Percentiles rank a stretch among this genome's conserved stretches.
phyloP scores from a whole-genome alignment of 2,888 invertebrate genomes.

The Drosophila emarginata region DNA sequence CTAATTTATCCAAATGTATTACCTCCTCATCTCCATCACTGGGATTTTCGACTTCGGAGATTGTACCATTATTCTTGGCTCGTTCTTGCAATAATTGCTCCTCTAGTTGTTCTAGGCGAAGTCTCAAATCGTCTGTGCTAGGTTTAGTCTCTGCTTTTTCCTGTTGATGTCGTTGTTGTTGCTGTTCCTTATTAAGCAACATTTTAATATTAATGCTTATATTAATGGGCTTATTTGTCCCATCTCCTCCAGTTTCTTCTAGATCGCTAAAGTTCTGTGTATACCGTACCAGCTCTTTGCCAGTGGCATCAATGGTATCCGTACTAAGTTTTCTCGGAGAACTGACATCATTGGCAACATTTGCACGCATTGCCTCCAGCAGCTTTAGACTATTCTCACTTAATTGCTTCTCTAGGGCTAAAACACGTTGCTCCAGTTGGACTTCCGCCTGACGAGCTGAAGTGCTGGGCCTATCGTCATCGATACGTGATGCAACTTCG shows the following conservation, averaged over 20 bases:
- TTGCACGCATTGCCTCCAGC: constrained; percentile 64
- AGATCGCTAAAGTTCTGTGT: constrained; percentile 69
- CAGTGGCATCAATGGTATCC: constrained; percentile 64
- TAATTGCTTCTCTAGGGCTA: constrained; percentile 78
- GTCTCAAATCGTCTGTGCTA: constrained; percentile 64
- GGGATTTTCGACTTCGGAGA: constrained; percentile 26
- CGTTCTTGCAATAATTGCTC: constrained; percentile 58
- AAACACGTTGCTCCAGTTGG: constrained; percentile 73
- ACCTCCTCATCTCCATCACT: background rate
- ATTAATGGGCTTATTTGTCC: constrained; percentile 71
- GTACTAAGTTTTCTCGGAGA: constrained; percentile 47
- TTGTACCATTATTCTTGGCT: constrained; percentile 36
- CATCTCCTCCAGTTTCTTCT: constrained; percentile 65
- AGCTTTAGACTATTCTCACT: constrained; percentile 75
- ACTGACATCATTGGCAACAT: constrained; percentile 35
- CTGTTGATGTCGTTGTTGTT: constrained; percentile 2
- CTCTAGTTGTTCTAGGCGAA: constrained; percentile 74
- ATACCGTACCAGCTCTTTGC: constrained; percentile 78
- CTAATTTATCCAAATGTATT: background rate
- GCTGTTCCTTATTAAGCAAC: constrained; percentile 69
- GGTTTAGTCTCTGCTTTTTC: constrained; percentile 29
- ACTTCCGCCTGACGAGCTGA: constrained; percentile 54
- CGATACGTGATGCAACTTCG: constrained; percentile 78
- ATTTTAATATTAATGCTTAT: constrained; percentile 81
- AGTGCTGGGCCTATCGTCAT: constrained; percentile 62